Base-by-base conservation (phyloP, 1,140 invertebrate species). In the Conopomorpha cramerella region DNA sequence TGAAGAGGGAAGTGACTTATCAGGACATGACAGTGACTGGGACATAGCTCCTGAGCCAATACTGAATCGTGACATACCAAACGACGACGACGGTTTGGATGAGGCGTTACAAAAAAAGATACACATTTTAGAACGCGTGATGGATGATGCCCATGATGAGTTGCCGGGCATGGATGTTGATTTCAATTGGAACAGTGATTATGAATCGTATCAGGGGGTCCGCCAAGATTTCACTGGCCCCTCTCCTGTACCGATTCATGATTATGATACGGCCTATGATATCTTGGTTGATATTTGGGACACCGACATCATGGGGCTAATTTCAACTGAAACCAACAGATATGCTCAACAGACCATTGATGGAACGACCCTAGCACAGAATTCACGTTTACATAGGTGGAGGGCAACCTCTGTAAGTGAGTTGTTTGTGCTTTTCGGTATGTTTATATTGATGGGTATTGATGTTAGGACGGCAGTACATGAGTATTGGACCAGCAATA, bases 281-380 rank as follows among this genome's bases (percentile, higher is more conserved):
- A 30, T 19, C 19, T 43, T 43, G 30, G 34, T 13, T 13, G 37
- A 36, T 14, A 43, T 43, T 14, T 39, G 36, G 36, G 19, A 26
- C 30, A 31, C 32, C 12, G 36, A 36, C 12, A 27, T 39, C 18
- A 39, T 43, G 28, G 25, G 27, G 15, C 29, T 8, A 10, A 43
- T 43, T 12, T 36, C 11, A 8, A 10, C 2, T 1, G 36, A 43
- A 39, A 39, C 36, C 1, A 43, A 43, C 16, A 10, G 33, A 25
- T 19, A 34, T 25, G 32, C 32, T 8, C 13, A 25, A 12, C 32
- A 34, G 19, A n/a, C 6, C 7, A 34, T 34, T 16, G 32, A 34
- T 4, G 11, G 11, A 2, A 14, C 16, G n/a, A 25, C n/a, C 11
- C 16, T 34, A 6, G 8, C 32, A n/a, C 7, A 7, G 2, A 17